phyloP scores from a whole-genome alignment of 2,888 invertebrate species.

The Trissoscelio sp. region DNA sequence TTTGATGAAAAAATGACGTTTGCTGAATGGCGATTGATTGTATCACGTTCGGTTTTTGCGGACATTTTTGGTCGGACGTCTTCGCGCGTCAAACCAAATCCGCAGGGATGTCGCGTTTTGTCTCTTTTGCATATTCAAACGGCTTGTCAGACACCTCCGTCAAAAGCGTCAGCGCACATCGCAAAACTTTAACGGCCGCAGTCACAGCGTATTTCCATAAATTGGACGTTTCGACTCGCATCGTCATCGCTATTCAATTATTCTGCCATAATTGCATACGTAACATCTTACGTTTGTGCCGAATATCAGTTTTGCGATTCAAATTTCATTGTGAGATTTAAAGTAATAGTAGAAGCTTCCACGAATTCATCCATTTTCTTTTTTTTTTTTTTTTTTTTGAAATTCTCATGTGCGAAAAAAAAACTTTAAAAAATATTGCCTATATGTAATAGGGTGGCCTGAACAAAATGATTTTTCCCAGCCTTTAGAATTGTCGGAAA shows the following conservation, averaged over 20 bases:
- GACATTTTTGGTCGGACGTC: conserved; percentile 33
- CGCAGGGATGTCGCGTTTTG: conserved; percentile 22
- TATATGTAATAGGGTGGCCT: too few relatives aligned
- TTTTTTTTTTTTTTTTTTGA: too few relatives aligned
- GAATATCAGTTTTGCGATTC: conserved; percentile 55
- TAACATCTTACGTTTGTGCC: conserved; percentile 62
- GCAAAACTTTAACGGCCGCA: conserved; percentile 57
- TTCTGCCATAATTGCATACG: conserved; percentile 63
- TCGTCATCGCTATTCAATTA: conserved; percentile 66
- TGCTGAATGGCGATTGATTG: conserved; percentile 48
- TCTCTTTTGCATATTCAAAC: conserved; percentile 70
- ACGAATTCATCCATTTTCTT: not conserved
- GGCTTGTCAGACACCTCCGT: conserved; percentile 63
- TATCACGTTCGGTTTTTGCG: conserved; percentile 1
- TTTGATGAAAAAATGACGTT: conserved; percentile 2
- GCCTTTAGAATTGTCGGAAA: too few relatives aligned
- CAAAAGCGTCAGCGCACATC: conserved; percentile 60
- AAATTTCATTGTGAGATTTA: conserved; percentile 36
- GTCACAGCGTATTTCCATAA: conserved; percentile 63
- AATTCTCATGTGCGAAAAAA: too few relatives aligned
- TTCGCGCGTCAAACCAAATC: conserved; percentile 34
- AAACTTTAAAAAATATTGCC: too few relatives aligned
- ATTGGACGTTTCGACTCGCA: conserved; percentile 58
- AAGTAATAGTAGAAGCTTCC: conserved; percentile 1
- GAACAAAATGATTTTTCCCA: too few relatives aligned